A percentile compares a stretch with the other conserved stretches of the same genome.
Conservation (phyloP, 2,113 vertebrate genomes). For the Clarias magur region DNA sequence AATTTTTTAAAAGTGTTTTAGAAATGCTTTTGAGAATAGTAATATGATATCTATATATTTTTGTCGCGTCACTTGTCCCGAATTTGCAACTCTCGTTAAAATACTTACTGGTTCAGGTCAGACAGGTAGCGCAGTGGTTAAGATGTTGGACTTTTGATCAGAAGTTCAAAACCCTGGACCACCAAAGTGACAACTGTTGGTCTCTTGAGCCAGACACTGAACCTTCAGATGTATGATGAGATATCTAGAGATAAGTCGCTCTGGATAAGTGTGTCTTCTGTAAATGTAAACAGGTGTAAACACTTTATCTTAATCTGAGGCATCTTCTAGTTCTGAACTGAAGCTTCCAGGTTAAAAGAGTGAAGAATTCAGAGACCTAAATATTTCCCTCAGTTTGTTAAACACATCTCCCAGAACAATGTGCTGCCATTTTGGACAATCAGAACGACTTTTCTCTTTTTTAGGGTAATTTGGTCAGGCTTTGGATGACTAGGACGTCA, state of each 20-base stretch:
- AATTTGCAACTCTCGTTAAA: background rate
- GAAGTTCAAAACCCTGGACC: no score
- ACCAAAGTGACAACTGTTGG: no score
- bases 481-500: background rate
- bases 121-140: background rate
- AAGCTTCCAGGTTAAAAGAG: background rate
- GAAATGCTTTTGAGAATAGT: background rate
- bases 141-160: no score
- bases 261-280: no score
- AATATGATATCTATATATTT: background rate
- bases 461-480: background rate
- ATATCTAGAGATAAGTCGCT: no score
- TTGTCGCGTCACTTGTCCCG: background rate
- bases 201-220: no score
- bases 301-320: background rate
- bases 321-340: background rate
- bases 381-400: background rate
- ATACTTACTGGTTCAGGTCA: background rate
- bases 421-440: background rate
- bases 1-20: no score
- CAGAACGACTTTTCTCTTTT: background rate
- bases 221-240: no score
- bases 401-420: background rate
- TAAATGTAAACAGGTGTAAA: background rate
- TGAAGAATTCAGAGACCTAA: background rate